Base-by-base conservation (phyloP, 2,113 vertebrate species). In the Stercorarius parasiticus region DNA sequence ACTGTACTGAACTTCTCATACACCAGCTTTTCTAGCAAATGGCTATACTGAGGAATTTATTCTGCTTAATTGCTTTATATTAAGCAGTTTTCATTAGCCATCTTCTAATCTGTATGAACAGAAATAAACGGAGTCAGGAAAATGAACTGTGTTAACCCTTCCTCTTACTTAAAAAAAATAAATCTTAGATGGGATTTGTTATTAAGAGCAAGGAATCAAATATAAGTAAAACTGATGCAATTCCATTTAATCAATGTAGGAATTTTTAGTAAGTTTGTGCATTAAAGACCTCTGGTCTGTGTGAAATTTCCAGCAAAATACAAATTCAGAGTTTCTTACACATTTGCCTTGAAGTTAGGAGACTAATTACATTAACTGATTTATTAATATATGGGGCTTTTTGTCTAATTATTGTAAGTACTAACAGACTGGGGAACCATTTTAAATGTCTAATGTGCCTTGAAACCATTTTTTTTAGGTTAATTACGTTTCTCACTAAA, bases 371-470 rank as follows among this genome's bases (percentile, higher is more conserved):
- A 97, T 98, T 98, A 98, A 98, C 98, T 98, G 98, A 99, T 98
- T 99, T 99, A 98, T 98, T 99, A 99, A 99, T 98, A 98, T 97
- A 97, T 97, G 94, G 77, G 96, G 97, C 97, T 98, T 98, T 98
- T 98, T 98, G 97, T 98, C 98, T 98, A 99, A 99, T 99, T 98
- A 98, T 98, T 98, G 91, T 98, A 99, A 99, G 98, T 98, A 98
- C 98, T 98, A 99, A 98, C 98, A 99, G 98, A 98, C 97, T 96
- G 90, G 96, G 97, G 97, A 98, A 96, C 96, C 97, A 98, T 98
- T 98, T 96, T 95, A 97, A 98, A 98, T 95, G 96, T 97, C 98
- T 96, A 95, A 97, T 97, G 92, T 89, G 95, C 93, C 96, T 98
- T 97, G 97, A 97, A 98, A 96, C 73, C 67, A 92, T 93, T 95